Conservation (phyloP, 2,113 vertebrate species). For the Cryptotis parvus region DNA sequence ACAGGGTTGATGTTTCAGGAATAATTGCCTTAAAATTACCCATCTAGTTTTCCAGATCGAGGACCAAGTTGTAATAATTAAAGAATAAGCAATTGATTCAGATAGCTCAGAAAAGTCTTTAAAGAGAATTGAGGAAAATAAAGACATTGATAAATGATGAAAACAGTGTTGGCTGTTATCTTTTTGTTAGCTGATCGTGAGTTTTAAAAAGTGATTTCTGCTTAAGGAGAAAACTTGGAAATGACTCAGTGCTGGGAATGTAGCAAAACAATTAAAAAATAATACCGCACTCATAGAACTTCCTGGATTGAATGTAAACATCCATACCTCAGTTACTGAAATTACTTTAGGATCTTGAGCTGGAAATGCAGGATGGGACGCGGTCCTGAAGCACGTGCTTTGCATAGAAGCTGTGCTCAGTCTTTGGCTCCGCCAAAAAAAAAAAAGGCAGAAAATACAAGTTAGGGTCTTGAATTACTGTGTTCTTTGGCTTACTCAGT, state of each 20-base stretch:
- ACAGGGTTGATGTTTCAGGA: not conserved
- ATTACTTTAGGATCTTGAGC: conserved; percentile 2
- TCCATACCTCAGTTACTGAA: conserved; percentile 20
- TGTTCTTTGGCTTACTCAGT: not conserved
- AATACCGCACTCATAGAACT: not conserved
- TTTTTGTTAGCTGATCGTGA: not conserved
- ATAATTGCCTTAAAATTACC: conserved; percentile 26
- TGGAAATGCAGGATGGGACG: too few species aligned
- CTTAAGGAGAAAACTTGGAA: conserved; percentile 26
- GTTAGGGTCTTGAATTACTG: too few species aligned
- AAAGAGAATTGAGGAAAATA: conserved; percentile 21
- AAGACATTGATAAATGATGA: conserved; percentile 9
- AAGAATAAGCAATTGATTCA: conserved; percentile 8
- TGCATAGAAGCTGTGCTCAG: too few species aligned
- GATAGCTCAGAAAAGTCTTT: conserved; percentile 25
- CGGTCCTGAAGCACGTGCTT: too few species aligned
- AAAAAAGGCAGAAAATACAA: too few species aligned
- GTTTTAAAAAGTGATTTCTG: conserved; percentile 30
- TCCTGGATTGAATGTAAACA: not conserved
- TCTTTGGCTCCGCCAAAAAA: too few species aligned
- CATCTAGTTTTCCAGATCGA: conserved; percentile 39
- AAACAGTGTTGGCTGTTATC: not conserved
- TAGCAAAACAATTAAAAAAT: not conserved
- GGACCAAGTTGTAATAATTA: conserved; percentile 14
- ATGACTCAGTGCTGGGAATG: conserved; percentile 16